Conservation (phyloP, 2,797 vertebrate species). For the Gobio occitaniae region DNA sequence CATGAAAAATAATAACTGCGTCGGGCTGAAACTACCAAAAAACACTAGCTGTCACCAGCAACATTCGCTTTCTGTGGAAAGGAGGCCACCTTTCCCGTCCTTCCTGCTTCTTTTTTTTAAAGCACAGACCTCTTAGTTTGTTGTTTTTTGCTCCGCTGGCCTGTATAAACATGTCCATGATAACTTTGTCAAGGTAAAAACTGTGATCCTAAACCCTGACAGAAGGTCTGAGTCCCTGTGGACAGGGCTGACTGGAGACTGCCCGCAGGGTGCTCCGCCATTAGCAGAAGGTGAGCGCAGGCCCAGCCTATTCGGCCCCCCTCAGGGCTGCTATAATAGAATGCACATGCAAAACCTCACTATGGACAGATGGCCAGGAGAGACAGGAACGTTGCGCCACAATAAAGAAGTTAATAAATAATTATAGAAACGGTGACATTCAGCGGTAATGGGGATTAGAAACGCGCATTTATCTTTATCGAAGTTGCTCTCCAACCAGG, state of each 20-base stretch:
- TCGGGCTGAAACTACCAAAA: too few relatives aligned
- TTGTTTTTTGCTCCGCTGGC: constrained; percentile 24
- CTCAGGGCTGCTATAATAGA: constrained; percentile 60
- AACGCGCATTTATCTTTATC: not conserved
- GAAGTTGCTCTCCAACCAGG: not conserved
- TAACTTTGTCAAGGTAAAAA: constrained; percentile 68
- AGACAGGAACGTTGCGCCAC: constrained; percentile 53
- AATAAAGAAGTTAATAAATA: constrained; percentile 65
- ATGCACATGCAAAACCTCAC: constrained; percentile 58
- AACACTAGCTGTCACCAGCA: too few relatives aligned
- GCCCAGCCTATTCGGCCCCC: constrained; percentile 47
- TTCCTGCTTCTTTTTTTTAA: constrained; percentile 22
- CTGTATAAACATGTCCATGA: constrained; percentile 53
- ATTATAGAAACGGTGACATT: constrained; percentile 58
- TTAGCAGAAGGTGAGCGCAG: constrained; percentile 59
- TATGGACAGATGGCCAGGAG: constrained; percentile 66
- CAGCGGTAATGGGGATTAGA: constrained; percentile 21
- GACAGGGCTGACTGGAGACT: constrained; percentile 54
- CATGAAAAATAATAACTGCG: too few relatives aligned
- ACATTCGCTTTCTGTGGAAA: constrained; percentile 32
- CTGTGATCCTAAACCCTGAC: constrained; percentile 53
- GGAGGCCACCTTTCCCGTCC: constrained; percentile 25
- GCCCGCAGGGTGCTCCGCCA: constrained; percentile 55
- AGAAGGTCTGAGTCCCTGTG: constrained; percentile 56
- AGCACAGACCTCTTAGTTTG: not conserved